Conservation (phyloP, 1,140 invertebrate species). For the Grapholita molesta region DNA sequence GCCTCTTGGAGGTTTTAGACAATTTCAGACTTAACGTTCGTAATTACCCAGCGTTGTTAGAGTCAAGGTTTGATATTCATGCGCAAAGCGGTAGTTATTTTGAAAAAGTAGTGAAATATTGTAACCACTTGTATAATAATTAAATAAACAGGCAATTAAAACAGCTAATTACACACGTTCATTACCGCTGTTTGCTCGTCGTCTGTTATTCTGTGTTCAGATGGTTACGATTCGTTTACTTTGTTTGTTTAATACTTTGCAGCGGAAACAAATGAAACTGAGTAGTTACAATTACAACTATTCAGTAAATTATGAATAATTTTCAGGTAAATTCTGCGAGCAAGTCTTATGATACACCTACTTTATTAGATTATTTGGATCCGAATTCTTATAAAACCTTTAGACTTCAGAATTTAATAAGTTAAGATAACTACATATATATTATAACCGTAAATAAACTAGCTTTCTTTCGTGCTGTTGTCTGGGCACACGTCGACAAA, state of each 20-base stretch:
- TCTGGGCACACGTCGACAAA: too few relatives aligned
- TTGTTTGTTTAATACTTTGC: not conserved
- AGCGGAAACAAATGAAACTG: not conserved
- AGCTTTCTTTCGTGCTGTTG: too few relatives aligned
- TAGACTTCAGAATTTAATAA: too few relatives aligned
- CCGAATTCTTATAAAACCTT: too few relatives aligned
- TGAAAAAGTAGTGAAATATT: not conserved
- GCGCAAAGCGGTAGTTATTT: not conserved
- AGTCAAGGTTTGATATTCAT: not conserved
- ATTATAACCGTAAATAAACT: too few relatives aligned
- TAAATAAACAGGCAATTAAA: not conserved
- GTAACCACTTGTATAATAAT: not conserved
- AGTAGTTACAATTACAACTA: not conserved
- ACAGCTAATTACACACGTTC: conserved; percentile 5
- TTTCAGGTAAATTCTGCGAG: not conserved
- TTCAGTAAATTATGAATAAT: not conserved
- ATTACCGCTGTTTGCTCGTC: not conserved
- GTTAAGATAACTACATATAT: too few relatives aligned
- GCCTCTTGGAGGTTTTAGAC: too few relatives aligned
- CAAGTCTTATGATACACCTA: not conserved
- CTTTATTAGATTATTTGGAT: too few relatives aligned
- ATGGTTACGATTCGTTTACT: not conserved
- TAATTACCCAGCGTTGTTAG: not conserved
- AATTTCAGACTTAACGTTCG: not conserved
- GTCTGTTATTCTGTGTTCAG: not conserved